Evolutionary conservation across 2,113 vertebrate genomes (phyloP), one percentile per base, ranked within the genome.

Genomic region (Percina caprodes): DNA sequence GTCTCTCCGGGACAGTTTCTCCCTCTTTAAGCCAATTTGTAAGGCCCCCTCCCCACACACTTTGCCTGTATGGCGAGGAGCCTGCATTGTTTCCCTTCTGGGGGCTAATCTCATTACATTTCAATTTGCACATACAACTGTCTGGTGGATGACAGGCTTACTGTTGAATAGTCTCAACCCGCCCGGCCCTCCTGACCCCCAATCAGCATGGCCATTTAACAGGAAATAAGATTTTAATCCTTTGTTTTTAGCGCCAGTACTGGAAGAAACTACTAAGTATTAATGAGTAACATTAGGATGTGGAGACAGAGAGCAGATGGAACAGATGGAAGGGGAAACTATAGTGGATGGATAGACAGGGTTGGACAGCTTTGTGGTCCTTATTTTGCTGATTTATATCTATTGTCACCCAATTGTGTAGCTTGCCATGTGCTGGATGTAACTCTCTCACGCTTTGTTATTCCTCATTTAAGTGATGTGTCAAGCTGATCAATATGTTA

Each of bases 91-190:
- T 92, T 94, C 85, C 84, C 86, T 80, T 90, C 85, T 91, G 74
- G 58, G 72, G 83, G 69, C 69, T 95, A 94, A 93, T 95, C 91
- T 92, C 79, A 93, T 94, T 94, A 92, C 76, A 78, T 89, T 92
- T 92, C 89, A 89, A 92, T 94, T 94, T 93, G 91, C 79, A 91
- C 94, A 94, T 94, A 92, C 90, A 89, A 93, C 91, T 86, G 88
- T 91, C 91, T 90, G 90, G 73, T 93, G 84, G 90, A 90, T 89
- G 90, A 89, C 88, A 88, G 84, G 85, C 90, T 92, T 90, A 92
- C 77, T 86, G 88, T 81, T 80, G 85, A 85, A 86, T 60, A 86
- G 84, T 69, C 90, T 78, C 82, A 74, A 56, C 35, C 81, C 86
- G 83, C 61, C 73, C 30, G 18, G 16, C 35, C 77, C 79, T 52